Base-by-base conservation (phyloP, 2,797 vertebrate species). In the Sebastes miniatus region DNA sequence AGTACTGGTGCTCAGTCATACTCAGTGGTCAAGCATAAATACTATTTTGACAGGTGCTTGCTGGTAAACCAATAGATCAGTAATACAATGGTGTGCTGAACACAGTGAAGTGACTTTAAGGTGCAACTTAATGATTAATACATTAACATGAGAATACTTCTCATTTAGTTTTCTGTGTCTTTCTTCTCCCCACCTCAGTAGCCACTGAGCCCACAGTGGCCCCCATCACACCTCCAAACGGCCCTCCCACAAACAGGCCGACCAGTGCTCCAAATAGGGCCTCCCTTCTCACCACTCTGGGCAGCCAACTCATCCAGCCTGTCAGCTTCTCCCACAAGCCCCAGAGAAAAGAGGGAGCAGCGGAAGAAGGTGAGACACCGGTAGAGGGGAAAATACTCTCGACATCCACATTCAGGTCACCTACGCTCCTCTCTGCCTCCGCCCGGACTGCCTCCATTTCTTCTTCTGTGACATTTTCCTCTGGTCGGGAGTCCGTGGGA, bases 141-240 rank as follows among this genome's bases (percentile, higher is more conserved):
- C 13, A 27, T 24, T 20, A 34, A 18, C 1, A n/a, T 8, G 8
- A 65, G 18, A 61, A 10, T 5, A 12, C n/a, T 5, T 70, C 69
- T 90, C 47, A 93, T 69, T 93, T 92, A 0, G 32, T 89, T 88
- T 95, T 94, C 58, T 90, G 57, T 0, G 89, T 86, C 67, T 91
- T 93, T 36, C 95, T 91, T 73, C 92, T 93, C n/a, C 87, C 86
- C 84, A 96, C 91, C 80, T 96, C 96, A 1, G 94, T 96, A 5
- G 94, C 95, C 76, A 96, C 93, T 0, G 95, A 96, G 1, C 95
- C 95, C 69, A 96, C 94, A 0, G 95, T 93, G 81, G 95, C 93
- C 4, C 95, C 96, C 72, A 96, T 54, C 76, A 91, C 84, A 6
- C 94, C 91, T 16, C 95, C 96, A 2, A 91, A 31, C 0, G 91